Percentiles rank a stretch among this genome's conserved stretches.
phyloP scores from a whole-genome alignment of 2,113 vertebrate genomes.

The Pteruthius melanotis region DNA sequence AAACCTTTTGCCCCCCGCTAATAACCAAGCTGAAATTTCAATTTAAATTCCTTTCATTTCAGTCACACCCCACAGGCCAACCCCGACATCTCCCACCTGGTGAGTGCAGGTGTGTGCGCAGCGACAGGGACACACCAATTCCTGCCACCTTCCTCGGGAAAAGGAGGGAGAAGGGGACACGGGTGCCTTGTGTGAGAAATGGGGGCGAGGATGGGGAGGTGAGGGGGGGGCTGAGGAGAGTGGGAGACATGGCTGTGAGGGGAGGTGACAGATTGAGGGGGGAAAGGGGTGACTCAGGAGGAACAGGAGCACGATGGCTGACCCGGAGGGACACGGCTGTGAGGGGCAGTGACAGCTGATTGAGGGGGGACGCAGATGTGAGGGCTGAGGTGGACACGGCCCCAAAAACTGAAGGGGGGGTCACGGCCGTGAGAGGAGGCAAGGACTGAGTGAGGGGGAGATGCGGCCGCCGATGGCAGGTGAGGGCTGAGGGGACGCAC shows the following conservation, averaged over 20 bases:
- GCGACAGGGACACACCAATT: not conserved
- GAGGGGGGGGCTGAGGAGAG: not conserved
- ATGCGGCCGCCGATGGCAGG: not conserved
- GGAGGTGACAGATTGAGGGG: not conserved
- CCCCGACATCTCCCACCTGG: not conserved
- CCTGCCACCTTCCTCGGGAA: not conserved
- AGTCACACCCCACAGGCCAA: not conserved
- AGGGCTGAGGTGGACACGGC: not conserved
- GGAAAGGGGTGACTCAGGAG: not conserved
- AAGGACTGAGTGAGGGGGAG: not conserved
- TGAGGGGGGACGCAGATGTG: not conserved
- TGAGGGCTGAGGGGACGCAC: not conserved
- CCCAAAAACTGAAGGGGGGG: not conserved
- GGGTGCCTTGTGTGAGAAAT: not conserved
- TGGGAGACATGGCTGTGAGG: rapidly evolving
- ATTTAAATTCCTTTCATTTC: not conserved
- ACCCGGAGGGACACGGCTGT: no score
- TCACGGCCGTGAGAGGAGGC: not conserved
- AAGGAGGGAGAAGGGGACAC: not conserved
- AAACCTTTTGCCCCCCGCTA: not conserved
- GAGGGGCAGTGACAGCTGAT: not conserved
- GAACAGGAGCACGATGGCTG: no score
- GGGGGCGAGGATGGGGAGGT: not conserved
- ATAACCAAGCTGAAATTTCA: not conserved
- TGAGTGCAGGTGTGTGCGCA: not conserved